phyloP scores from a whole-genome alignment of 2,113 vertebrate genomes.

The Xiphophorus hellerii region DNA sequence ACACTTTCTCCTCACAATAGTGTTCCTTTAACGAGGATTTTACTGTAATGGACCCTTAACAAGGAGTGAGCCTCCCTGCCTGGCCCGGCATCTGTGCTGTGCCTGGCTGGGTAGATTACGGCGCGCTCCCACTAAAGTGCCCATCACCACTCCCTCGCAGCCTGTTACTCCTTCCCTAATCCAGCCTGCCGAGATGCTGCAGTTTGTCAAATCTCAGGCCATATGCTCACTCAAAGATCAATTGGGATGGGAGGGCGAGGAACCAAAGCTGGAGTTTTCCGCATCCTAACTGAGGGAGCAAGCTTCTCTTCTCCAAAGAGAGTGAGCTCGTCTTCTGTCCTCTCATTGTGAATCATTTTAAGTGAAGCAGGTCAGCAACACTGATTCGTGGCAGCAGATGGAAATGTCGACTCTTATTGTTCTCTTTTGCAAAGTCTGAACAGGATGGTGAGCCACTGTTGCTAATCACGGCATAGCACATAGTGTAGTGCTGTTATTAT shows the following conservation, averaged over 20 bases:
- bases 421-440: constrained; percentile 70
- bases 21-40: constrained; percentile 74
- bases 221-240: constrained; percentile 79
- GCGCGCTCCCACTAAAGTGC: constrained; percentile 65
- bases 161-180: constrained; percentile 76
- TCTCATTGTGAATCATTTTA: constrained; percentile 26
- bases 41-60: constrained; percentile 75
- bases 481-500: constrained; percentile 48
- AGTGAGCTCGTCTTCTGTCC: constrained; percentile 30
- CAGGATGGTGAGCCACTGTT: constrained; percentile 54
- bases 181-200: constrained; percentile 73
- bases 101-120: constrained; percentile 74
- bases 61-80: constrained; percentile 74
- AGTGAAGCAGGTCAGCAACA: constrained; percentile 42
- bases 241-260: constrained; percentile 58
- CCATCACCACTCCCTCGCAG: constrained; percentile 74
- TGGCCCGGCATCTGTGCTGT: constrained; percentile 77
- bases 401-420: constrained; percentile 73
- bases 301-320: constrained; percentile 42
- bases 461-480: constrained; percentile 64
- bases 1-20: constrained; percentile 53
- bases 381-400: constrained; percentile 71
- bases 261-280: constrained; percentile 52
- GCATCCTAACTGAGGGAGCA: constrained; percentile 55
- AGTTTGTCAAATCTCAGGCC: constrained; percentile 67